phyloP scores from a whole-genome alignment of 2,113 vertebrate genomes.

The Ginglymostoma cirratum region DNA sequence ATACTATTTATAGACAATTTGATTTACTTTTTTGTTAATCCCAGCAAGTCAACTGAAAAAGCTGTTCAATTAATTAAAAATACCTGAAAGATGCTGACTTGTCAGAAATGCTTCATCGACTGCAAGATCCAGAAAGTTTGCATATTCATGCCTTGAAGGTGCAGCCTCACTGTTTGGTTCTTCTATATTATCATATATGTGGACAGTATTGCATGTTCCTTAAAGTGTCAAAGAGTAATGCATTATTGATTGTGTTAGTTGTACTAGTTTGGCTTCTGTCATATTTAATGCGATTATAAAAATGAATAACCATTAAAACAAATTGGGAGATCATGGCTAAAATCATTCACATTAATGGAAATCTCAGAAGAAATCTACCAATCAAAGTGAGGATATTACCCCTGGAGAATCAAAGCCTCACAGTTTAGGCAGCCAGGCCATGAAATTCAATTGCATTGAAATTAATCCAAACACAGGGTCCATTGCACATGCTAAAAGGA shows the following conservation, averaged over 20 bases:
- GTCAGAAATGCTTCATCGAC: background rate
- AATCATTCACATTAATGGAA: background rate
- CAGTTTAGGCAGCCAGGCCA: background rate
- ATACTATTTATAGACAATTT: background rate
- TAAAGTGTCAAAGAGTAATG: background rate
- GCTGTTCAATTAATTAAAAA: background rate
- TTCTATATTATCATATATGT: background rate
- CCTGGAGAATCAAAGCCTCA: background rate
- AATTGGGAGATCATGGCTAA: background rate
- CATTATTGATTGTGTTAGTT: background rate
- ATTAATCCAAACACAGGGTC: background rate
- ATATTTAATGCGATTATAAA: background rate
- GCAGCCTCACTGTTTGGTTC: background rate
- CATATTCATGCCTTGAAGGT: background rate
- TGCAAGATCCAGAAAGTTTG: background rate
- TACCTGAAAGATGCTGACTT: background rate
- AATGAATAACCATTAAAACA: background rate
- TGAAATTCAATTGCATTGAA: background rate
- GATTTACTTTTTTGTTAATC: background rate
- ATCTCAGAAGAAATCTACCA: background rate
- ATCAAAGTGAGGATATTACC: background rate
- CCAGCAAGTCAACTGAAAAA: background rate
- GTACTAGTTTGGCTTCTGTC: background rate
- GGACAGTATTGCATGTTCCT: background rate
- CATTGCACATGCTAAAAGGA: background rate